Percentiles rank a stretch among this genome's conserved stretches.
phyloP scores from a whole-genome alignment of 2,888 invertebrate species.

The Cyclophora albipunctata region DNA sequence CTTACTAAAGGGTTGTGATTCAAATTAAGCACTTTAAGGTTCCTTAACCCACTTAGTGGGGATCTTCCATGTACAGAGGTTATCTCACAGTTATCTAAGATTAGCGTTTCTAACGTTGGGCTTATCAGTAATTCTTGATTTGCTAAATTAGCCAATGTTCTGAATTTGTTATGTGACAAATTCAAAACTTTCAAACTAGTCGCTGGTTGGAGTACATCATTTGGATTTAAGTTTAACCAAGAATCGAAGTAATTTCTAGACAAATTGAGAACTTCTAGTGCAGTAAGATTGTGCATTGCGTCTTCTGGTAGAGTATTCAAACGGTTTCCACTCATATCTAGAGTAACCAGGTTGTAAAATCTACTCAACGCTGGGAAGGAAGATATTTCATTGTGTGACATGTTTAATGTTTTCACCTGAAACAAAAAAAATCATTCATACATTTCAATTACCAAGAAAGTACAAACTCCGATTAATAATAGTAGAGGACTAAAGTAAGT shows the following conservation, averaged over 20 bases:
- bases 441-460: not conserved
- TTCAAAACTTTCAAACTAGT: slow-evolving; percentile 74
- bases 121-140: slow-evolving; percentile 74
- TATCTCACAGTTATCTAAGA: slow-evolving; percentile 78
- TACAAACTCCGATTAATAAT: not conserved
- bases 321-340: slow-evolving; percentile 67
- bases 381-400: slow-evolving; percentile 78
- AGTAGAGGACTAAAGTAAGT: too few species aligned
- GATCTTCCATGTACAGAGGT: slow-evolving; percentile 66
- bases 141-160: slow-evolving; percentile 64
- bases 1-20: slow-evolving; percentile 68
- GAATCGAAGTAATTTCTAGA: slow-evolving; percentile 77
- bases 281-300: slow-evolving; percentile 68
- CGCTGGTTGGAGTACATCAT: slow-evolving; percentile 62
- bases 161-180: slow-evolving; percentile 78
- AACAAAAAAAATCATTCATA: slow-evolving; percentile 21
- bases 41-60: slow-evolving; percentile 65
- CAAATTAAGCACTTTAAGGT: slow-evolving; percentile 70
- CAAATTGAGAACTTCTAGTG: slow-evolving; percentile 77
- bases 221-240: slow-evolving; percentile 75
- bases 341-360: slow-evolving; percentile 40
- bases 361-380: slow-evolving; percentile 65
- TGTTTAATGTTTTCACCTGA: slow-evolving; percentile 79
- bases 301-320: slow-evolving; percentile 62
- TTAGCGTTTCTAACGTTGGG: slow-evolving; percentile 72